Evolutionary conservation across 2,113 vertebrate species (phyloP), one percentile per base, ranked within the genome.

Genomic region (Camelus dromedarius): DNA sequence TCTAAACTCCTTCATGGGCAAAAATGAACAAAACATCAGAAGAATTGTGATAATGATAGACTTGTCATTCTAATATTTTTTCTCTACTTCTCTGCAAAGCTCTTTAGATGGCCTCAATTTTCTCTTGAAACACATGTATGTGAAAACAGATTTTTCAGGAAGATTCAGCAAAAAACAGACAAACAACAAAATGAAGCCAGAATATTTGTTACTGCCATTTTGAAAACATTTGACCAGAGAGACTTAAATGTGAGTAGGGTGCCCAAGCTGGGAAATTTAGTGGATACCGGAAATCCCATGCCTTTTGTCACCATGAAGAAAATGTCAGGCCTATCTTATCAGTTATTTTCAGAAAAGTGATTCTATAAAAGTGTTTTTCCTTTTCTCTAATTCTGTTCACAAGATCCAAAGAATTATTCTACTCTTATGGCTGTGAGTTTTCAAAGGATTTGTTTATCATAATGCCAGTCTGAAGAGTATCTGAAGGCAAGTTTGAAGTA

Each of bases 321-420:
- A 97, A 94, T 18, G 52, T 95, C 96, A 88, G 89, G 26, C 86
- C 93, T 24, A 91, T 97, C 91, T 96, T 91, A 82, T 96, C 92
- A 15, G 52, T 95, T 96, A 93, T 97, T 98, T 98, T 96, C 82
- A 70, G 92, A 86, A 97, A 97, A 87, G 72, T 50, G 84, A 93
- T 98, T 97, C 95, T 91, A 82, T 96, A 95, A 82, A 91, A 50
- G 11, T 69, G 35, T 83, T 95, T 97, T 97, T 32, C 83, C 66
- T 97, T 42, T 16, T 64, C 24, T 98, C 92, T 97, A 95, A 97
- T 91, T 88, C 42, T 90, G 11, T 20, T 97, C 86, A 90, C 54
- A 95, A 85, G 91, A 97, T n/a, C n/a, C 66, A 20, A 58, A 97
- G 56, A 77, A 92, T 77, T 84, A 77, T 93, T 96, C 5, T 1